A percentile compares a stretch with the other conserved stretches of the same genome.
These are phyloP conservation scores for Dendrocincla tyrannina DNA, from an alignment of 2,797 vertebrate species.

Conservation along the genomic window DNA sequence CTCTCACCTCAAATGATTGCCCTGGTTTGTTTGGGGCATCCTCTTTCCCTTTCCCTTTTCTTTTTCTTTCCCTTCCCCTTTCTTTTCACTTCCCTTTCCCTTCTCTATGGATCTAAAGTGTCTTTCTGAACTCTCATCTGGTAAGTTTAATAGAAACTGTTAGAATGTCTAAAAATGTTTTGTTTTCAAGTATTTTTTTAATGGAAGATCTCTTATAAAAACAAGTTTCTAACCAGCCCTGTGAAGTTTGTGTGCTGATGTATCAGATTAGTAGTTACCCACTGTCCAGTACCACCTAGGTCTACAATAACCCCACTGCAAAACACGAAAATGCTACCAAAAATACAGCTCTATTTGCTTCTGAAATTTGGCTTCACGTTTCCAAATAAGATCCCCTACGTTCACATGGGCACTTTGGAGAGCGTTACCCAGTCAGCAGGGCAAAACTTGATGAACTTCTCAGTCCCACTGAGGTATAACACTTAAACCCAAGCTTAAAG, in stretches of 20 bases:
- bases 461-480: not conserved
- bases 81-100: not conserved
- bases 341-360: not conserved
- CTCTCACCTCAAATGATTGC: not conserved
- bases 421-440: not conserved
- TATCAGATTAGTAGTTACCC: not conserved
- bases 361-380: not conserved
- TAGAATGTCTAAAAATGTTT: not conserved
- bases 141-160: not conserved
- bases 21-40: not conserved
- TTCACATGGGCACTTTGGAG: not conserved
- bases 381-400: not conserved
- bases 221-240: not conserved
- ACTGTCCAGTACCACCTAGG: not conserved
- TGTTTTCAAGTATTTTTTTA: not conserved
- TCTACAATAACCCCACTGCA: not conserved
- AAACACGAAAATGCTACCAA: not conserved
- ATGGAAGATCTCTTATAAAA: not conserved
- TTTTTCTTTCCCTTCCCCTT: not conserved
- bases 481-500: not conserved
- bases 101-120: not conserved
- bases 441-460: not conserved
- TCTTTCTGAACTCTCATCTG: not conserved
- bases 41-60: not conserved
- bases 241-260: not conserved